Percentiles rank a stretch among this genome's conserved stretches.
Evolutionary conservation across 1,140 invertebrate genomes (phyloP).

Genomic region (Sitophilus oryzae): DNA sequence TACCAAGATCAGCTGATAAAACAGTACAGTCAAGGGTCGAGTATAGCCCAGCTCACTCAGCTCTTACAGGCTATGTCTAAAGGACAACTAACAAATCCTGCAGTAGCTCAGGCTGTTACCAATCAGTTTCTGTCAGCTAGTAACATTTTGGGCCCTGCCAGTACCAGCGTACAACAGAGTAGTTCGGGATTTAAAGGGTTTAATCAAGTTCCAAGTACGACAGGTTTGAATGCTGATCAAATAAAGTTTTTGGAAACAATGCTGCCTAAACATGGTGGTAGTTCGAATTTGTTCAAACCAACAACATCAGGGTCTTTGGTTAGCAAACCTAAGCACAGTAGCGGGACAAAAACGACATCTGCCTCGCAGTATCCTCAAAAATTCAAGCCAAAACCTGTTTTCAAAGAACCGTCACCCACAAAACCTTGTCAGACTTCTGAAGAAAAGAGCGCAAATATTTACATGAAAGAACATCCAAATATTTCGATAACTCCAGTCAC

Average conservation of each 20-base stretch:
- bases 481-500: slow-evolving; percentile 41
- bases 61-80: slow-evolving; percentile 29
- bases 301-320: neutral
- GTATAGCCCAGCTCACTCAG: slow-evolving; percentile 29
- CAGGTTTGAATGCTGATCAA: slow-evolving; percentile 13
- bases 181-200: slow-evolving; percentile 3
- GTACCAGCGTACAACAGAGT: neutral
- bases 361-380: neutral
- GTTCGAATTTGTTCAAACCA: neutral
- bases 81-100: slow-evolving; percentile 26
- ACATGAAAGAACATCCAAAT: slow-evolving; percentile 39
- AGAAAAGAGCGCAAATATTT: slow-evolving; percentile 25
- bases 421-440: slow-evolving; percentile 10
- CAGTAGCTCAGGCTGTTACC: slow-evolving; percentile 20
- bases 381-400: neutral
- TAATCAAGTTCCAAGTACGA: slow-evolving; percentile 1
- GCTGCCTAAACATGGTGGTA: slow-evolving; percentile 18
- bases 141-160: slow-evolving; percentile 16
- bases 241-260: slow-evolving; percentile 24
- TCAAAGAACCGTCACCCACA: slow-evolving; percentile 19
- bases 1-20: slow-evolving; percentile 41
- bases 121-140: slow-evolving; percentile 24
- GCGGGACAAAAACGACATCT: neutral
- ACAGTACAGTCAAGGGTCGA: slow-evolving; percentile 40
- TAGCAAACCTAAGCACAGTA: neutral